Conservation (phyloP, 2,113 vertebrate species). For the Cairina moschata region DNA sequence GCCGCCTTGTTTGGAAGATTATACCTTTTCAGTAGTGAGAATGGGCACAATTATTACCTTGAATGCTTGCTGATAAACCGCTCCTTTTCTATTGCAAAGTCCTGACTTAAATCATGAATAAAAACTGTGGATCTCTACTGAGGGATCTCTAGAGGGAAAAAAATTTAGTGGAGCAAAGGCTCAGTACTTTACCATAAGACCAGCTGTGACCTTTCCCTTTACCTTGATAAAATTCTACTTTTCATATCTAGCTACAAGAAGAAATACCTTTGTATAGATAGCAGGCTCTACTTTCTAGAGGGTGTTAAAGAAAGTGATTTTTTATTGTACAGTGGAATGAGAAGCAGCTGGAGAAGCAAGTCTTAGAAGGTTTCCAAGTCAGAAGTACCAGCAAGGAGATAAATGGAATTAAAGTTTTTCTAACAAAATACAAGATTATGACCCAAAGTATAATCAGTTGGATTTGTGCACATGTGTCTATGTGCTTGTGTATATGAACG, state of each 20-base stretch:
- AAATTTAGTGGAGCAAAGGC: not conserved
- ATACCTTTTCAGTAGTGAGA: not conserved
- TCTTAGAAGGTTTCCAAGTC: not conserved
- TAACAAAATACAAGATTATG: not conserved
- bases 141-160: not conserved
- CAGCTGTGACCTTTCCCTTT: not conserved
- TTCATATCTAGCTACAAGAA: not conserved
- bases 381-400: not conserved
- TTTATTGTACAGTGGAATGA: not conserved
- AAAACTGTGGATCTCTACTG: not conserved
- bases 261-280: not conserved
- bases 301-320: not conserved
- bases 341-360: not conserved
- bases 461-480: not conserved
- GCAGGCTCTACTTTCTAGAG: not conserved
- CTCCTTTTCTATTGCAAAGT: not conserved
- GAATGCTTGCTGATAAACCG: not conserved
- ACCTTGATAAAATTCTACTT: not conserved
- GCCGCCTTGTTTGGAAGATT: conserved; percentile 3
- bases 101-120: not conserved
- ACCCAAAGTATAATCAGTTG: not conserved
- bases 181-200: not conserved
- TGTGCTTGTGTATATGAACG: not conserved
- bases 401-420: not conserved
- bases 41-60: not conserved